Evolutionary conservation across 2,113 vertebrate genomes (phyloP).

Genomic region (Vulpes ferrilata): DNA sequence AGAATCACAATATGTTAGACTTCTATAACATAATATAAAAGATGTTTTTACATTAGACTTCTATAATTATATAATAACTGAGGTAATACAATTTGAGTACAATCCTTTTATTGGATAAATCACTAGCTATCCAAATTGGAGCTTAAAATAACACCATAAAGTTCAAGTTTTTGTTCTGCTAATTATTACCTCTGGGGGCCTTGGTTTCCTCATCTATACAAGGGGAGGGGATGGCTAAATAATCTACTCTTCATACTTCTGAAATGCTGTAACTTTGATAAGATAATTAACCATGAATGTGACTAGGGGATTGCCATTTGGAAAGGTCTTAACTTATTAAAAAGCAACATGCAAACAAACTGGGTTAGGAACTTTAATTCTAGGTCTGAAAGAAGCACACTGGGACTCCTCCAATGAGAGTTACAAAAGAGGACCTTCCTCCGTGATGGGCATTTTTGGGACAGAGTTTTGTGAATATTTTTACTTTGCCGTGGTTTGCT

Average conservation of each 20-base stretch:
- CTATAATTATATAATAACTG: background rate
- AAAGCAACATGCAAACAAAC: background rate
- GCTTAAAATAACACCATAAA: background rate
- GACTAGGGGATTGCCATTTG: background rate
- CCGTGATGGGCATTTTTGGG: background rate
- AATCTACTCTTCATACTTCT: background rate
- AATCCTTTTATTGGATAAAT: background rate
- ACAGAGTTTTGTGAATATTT: slow-evolving; percentile 8
- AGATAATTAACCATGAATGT: background rate
- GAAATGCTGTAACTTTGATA: background rate
- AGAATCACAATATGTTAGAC: background rate
- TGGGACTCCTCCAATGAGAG: background rate
- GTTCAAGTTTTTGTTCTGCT: background rate
- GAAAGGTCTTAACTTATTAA: background rate
- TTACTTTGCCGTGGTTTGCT: background rate
- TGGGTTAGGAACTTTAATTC: background rate
- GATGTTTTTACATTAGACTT: background rate
- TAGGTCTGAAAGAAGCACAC: background rate
- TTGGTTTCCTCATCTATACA: background rate
- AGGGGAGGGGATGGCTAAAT: background rate
- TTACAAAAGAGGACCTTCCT: background rate
- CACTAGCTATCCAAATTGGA: background rate
- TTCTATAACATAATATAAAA: slow-evolving; percentile 24
- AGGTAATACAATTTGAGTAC: background rate
- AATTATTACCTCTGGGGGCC: background rate